phyloP scores from a whole-genome alignment of 2,797 vertebrate species.

The Myripristis jacobus region DNA sequence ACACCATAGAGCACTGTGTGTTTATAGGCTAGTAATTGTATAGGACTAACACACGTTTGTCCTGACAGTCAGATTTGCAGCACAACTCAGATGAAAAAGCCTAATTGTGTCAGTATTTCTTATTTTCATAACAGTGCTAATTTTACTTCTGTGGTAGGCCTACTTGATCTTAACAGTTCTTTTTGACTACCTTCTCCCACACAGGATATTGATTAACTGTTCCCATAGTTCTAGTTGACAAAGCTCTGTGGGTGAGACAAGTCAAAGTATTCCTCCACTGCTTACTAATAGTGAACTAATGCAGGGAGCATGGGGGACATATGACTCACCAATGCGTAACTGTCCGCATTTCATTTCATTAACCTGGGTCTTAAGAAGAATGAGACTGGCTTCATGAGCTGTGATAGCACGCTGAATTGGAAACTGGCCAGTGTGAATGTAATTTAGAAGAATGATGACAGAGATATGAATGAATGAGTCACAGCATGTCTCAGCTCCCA shows the following conservation, averaged over 20 bases:
- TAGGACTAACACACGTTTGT: background rate
- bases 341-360: slow-evolving; percentile 33
- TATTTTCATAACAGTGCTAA: slow-evolving; percentile 1
- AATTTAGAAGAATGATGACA: slow-evolving; percentile 8
- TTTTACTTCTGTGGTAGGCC: slow-evolving; percentile 9
- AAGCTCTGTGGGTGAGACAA: slow-evolving; percentile 17
- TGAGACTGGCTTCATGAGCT: slow-evolving; percentile 1
- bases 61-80: background rate
- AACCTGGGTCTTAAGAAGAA: slow-evolving; percentile 10
- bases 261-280: slow-evolving; percentile 5
- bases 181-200: background rate
- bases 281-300: slow-evolving; percentile 27
- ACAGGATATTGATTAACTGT: slow-evolving; percentile 6
- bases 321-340: slow-evolving; percentile 49
- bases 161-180: background rate
- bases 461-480: background rate
- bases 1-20: background rate
- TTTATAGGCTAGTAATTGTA: background rate
- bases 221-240: slow-evolving; percentile 17
- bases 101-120: background rate
- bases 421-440: slow-evolving; percentile 2
- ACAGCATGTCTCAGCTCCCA: slow-evolving; percentile 14
- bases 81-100: background rate
- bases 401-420: background rate
- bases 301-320: background rate